phyloP scores from a whole-genome alignment of 64 coral and sea anemone species.

The Trachythela sp. region DNA sequence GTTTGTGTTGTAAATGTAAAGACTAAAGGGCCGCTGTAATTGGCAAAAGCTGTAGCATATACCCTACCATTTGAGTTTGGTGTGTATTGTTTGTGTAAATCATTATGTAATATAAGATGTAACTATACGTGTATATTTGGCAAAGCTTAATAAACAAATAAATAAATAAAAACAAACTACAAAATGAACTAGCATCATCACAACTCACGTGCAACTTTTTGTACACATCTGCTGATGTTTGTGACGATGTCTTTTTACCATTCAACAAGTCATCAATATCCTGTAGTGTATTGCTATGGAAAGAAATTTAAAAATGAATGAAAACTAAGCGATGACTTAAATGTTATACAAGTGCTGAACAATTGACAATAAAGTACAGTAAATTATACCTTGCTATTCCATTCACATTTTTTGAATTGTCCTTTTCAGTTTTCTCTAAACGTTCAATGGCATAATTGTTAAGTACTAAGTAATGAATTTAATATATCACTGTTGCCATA shows the following conservation, averaged over 20 bases:
- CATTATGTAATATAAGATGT: no score
- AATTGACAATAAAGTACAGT: not conserved
- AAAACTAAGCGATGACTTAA: not conserved
- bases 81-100: no score
- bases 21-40: no score
- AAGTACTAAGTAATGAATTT: not conserved
- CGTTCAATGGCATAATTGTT: no score
- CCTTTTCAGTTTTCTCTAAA: not conserved
- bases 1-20: no score
- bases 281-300: conserved; percentile 37
- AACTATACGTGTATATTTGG: no score
- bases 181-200: not conserved
- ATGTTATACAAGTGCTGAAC: not conserved
- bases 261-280: conserved; percentile 54
- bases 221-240: conserved; percentile 52
- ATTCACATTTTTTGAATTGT: not conserved
- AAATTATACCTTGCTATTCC: not conserved
- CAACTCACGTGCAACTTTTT: conserved; percentile 57
- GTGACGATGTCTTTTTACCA: conserved; percentile 41
- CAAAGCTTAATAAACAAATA: no score
- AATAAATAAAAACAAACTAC: no score
- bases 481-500: not conserved
- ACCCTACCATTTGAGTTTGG: no score
- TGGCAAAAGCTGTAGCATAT: no score
- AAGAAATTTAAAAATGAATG: not conserved